These are phyloP conservation scores for Silurus meridionalis DNA, from an alignment of 2,113 vertebrate genomes.

Conservation along the genomic window DNA sequence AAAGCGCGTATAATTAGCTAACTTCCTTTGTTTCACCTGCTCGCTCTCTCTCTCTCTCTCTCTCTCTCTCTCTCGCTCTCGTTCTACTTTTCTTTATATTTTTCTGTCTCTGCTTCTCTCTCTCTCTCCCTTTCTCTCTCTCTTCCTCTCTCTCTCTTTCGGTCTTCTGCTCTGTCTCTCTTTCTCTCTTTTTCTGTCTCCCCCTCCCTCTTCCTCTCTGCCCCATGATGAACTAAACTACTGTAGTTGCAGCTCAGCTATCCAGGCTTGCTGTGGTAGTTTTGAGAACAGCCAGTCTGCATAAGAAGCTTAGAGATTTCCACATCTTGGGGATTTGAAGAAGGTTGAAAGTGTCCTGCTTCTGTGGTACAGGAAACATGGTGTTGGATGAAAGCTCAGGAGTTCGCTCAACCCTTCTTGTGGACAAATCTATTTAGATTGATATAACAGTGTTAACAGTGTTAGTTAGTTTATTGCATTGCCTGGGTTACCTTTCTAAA, in stretches of 20 bases:
- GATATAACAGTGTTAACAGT: background rate
- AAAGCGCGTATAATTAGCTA: constrained; percentile 6
- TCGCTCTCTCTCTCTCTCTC: constrained; percentile 19
- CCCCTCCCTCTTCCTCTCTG: too few species aligned
- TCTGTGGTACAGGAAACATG: too few species aligned
- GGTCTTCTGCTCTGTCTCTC: too few species aligned
- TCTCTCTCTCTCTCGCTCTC: background rate
- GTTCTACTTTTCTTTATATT: background rate
- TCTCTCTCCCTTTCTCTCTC: background rate
- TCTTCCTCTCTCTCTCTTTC: background rate
- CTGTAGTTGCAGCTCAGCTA: too few species aligned
- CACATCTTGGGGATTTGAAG: too few species aligned
- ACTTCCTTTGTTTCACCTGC: constrained; percentile 57
- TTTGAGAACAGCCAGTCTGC: too few species aligned
- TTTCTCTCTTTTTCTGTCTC: too few species aligned
- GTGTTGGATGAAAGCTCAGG: background rate
- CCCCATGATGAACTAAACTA: too few species aligned
- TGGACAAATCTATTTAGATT: background rate
- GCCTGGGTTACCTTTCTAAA: too few species aligned
- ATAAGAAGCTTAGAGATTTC: too few species aligned
- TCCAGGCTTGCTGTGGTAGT: too few species aligned
- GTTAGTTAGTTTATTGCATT: background rate
- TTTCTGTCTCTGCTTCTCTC: background rate
- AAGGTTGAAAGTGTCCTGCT: too few species aligned
- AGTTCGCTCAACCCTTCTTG: background rate